A percentile compares a stretch with the other conserved stretches of the same genome.
Conservation (phyloP, 2,888 invertebrate species). For the Hirtodrosophila alboralis region DNA sequence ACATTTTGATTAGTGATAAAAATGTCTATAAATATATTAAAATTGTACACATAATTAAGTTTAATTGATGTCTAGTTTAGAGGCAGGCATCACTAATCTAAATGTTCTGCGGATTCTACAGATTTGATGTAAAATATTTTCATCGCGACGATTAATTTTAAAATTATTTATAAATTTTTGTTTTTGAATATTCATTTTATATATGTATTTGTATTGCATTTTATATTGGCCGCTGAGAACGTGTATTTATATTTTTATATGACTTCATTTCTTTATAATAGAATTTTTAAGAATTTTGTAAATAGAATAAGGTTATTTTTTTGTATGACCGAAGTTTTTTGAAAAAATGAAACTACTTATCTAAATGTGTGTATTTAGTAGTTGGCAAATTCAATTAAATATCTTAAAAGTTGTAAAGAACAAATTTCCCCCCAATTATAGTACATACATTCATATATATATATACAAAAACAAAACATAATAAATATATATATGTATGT, state of each 20-base stretch:
- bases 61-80: neutral
- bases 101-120: constrained; percentile 2
- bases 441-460: constrained; percentile 19
- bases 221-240: constrained; percentile 16
- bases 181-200: constrained; percentile 4
- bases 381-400: constrained; percentile 60
- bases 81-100: neutral
- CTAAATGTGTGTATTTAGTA: constrained; percentile 65
- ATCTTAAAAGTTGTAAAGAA: constrained; percentile 43
- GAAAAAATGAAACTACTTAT: constrained; percentile 39
- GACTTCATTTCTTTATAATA: constrained; percentile 24
- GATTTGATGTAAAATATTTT: constrained; percentile 16
- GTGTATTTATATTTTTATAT: constrained; percentile 44
- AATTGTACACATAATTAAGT: constrained; percentile 3
- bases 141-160: constrained; percentile 4
- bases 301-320: constrained; percentile 65
- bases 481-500: constrained; percentile 31
- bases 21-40: neutral
- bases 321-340: constrained; percentile 42
- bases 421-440: constrained; percentile 24
- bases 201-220: constrained; percentile 22
- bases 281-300: constrained; percentile 55
- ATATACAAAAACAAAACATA: too few species aligned
- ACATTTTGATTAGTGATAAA: constrained; percentile 23
- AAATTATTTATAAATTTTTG: neutral